These are phyloP conservation scores for Drosophila acutilabella DNA, from an alignment of 2,888 invertebrate genomes.

Conservation along the genomic window DNA sequence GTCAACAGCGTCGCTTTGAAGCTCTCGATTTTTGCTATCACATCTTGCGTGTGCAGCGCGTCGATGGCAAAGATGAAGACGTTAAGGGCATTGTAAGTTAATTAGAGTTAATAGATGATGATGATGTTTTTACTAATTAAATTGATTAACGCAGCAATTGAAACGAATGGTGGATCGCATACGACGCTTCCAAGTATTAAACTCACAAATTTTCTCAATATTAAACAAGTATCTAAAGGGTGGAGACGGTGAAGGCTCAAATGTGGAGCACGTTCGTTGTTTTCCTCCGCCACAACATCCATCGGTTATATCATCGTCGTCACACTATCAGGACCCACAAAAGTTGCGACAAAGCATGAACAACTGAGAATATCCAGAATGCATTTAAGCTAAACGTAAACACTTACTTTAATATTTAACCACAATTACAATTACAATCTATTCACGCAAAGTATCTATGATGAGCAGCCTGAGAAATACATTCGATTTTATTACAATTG, in stretches of 20 bases:
- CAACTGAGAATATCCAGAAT: constrained; percentile 64
- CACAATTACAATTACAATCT: constrained; percentile 42
- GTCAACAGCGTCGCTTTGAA: constrained; percentile 98
- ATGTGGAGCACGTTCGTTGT: constrained; percentile 98
- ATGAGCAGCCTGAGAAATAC: constrained; percentile 32
- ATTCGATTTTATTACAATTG: constrained; percentile 71
- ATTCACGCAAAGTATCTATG: constrained; percentile 13
- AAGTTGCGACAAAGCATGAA: constrained; percentile 86
- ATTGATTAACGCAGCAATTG: constrained; percentile 88
- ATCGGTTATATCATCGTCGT: constrained; percentile 86
- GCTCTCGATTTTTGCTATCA: constrained; percentile 99
- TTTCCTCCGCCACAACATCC: constrained; percentile 97
- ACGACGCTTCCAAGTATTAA: constrained; percentile 98
- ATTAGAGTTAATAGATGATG: too few relatives aligned
- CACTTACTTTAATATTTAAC: constrained; percentile 52
- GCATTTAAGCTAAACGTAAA: constrained; percentile 60
- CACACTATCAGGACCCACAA: constrained; percentile 88
- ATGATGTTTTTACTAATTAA: background rate
- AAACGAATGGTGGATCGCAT: constrained; percentile 99
- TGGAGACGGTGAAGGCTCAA: constrained; percentile 92
- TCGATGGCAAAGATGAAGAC: constrained; percentile 97
- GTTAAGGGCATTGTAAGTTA: constrained; percentile 96
- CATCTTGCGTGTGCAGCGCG: constrained; percentile 96
- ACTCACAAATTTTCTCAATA: constrained; percentile 98
- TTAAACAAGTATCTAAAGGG: constrained; percentile 96